Percentiles rank a stretch among this genome's conserved stretches.
These are phyloP conservation scores for Crotalus tigris DNA, from an alignment of 2,113 vertebrate genomes.

Conservation along the genomic window DNA sequence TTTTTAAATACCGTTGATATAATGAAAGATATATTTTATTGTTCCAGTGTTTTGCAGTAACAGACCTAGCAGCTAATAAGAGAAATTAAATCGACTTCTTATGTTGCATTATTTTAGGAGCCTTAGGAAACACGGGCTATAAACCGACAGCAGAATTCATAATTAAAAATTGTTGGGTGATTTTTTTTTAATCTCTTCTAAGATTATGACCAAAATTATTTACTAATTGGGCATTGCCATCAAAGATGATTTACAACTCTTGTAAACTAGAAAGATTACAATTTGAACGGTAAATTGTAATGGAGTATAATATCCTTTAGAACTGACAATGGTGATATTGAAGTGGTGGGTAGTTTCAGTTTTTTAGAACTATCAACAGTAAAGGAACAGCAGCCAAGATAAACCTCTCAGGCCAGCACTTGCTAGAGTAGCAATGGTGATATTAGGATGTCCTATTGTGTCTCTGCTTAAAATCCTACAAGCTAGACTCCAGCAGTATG, in stretches of 20 bases:
- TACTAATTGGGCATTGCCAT: neutral
- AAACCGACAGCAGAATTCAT: neutral
- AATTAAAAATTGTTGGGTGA: neutral
- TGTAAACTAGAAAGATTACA: neutral
- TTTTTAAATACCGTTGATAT: neutral
- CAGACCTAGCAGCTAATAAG: neutral
- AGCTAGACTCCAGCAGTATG: too few species aligned
- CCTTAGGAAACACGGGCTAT: neutral
- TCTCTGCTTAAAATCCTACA: neutral
- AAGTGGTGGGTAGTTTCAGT: neutral
- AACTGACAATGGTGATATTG: neutral
- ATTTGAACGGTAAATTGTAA: neutral
- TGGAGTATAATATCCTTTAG: neutral
- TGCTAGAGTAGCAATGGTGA: neutral
- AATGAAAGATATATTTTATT: neutral
- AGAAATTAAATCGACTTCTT: neutral
- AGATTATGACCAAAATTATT: neutral
- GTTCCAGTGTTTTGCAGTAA: neutral
- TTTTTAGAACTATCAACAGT: neutral
- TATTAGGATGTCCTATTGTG: neutral
- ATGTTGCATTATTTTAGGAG: neutral
- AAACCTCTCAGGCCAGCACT: neutral
- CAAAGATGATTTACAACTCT: neutral
- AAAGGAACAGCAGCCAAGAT: neutral
- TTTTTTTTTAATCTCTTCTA: neutral